Conservation (phyloP, 2,113 vertebrate species). For the Odontesthes bonariensis region DNA sequence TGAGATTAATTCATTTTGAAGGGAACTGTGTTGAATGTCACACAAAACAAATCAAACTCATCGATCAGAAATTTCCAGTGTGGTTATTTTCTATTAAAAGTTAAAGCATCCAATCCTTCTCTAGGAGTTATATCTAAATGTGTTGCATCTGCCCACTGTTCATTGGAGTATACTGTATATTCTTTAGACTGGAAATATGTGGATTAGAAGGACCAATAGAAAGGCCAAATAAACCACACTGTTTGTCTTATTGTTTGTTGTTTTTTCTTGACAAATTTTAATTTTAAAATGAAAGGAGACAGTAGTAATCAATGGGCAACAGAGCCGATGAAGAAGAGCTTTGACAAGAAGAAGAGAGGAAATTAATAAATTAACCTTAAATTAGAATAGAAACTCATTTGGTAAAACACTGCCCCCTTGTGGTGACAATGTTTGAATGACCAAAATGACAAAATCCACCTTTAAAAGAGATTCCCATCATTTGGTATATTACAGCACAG, state of each 20-base stretch:
- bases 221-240: neutral
- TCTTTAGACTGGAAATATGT: neutral
- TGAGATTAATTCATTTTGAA: conserved; percentile 40
- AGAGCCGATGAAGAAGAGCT: no score
- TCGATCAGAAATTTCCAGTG: conserved; percentile 1
- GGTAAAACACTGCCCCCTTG: no score
- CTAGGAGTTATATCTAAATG: neutral
- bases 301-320: no score
- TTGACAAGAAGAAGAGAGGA: no score
- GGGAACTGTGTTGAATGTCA: conserved; percentile 37
- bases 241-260: neutral
- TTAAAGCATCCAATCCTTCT: neutral
- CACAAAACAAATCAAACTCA: conserved; percentile 32
- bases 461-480: no score
- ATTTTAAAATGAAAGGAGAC: no score
- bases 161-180: neutral
- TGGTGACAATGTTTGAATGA: no score
- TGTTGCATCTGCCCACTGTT: neutral
- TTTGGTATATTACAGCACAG: no score
- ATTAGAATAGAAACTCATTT: no score
- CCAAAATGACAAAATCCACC: no score
- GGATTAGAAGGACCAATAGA: neutral
- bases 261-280: no score
- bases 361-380: no score
- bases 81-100: conserved; percentile 5